These are phyloP conservation scores for Chymomyza caudatula DNA, from an alignment of 2,888 invertebrate genomes.

Conservation along the genomic window DNA sequence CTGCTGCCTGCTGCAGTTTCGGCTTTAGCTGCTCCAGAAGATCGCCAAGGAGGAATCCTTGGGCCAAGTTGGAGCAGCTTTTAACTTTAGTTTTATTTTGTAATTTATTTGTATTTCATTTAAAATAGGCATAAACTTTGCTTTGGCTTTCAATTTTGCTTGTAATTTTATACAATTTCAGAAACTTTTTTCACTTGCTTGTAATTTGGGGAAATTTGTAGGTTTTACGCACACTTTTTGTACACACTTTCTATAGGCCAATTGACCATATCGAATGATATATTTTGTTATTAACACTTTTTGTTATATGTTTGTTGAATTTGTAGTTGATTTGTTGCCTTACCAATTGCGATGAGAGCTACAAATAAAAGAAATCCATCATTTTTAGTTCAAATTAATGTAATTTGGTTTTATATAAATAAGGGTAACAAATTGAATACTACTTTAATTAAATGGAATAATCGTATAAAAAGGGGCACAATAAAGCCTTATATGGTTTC, in stretches of 20 bases:
- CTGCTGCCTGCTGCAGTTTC: slow-evolving; percentile 28
- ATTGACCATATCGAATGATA: slow-evolving; percentile 10
- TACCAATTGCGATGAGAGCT: slow-evolving; percentile 57
- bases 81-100: not conserved
- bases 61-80: slow-evolving; percentile 4
- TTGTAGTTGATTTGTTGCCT: slow-evolving; percentile 44
- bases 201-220: not conserved
- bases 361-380: slow-evolving; percentile 19
- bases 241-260: slow-evolving; percentile 17
- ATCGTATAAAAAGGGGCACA: too few species aligned
- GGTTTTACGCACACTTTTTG: slow-evolving; percentile 27
- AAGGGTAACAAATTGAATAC: not conserved
- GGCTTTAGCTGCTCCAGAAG: slow-evolving; percentile 39
- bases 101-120: not conserved
- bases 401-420: not conserved
- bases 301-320: slow-evolving; percentile 17
- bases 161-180: not conserved
- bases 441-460: too few species aligned
- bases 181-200: not conserved
- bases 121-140: not conserved
- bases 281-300: slow-evolving; percentile 16
- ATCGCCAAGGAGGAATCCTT: too few species aligned
- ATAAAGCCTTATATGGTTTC: not conserved
- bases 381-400: not conserved
- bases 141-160: not conserved